phyloP scores from a whole-genome alignment of 2,797 vertebrate species.

The Galagoides demidoff region DNA sequence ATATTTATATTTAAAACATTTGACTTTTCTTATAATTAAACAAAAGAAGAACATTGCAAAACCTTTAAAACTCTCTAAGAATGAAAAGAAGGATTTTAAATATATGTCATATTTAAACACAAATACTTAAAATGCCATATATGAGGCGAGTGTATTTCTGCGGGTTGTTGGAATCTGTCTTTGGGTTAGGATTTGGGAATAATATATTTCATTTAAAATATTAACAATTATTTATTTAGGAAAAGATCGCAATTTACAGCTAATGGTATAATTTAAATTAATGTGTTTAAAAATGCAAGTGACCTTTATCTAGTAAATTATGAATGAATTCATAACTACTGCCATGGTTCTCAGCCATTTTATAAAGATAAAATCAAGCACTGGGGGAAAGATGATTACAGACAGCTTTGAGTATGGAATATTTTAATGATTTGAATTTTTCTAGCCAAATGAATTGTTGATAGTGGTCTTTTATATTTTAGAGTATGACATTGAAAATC shows the following conservation, averaged over 20 bases:
- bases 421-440: conserved; percentile 35
- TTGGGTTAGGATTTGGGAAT: not conserved
- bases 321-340: not conserved
- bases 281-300: conserved; percentile 29
- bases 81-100: not conserved
- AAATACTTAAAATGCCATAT: not conserved
- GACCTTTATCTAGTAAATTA: conserved; percentile 29
- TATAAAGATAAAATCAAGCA: not conserved
- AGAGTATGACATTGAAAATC: not conserved
- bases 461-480: not conserved
- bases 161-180: not conserved
- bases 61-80: not conserved
- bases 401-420: not conserved
- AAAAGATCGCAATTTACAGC: not conserved
- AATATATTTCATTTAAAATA: conserved; percentile 25
- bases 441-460: not conserved
- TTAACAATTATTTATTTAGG: not conserved
- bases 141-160: not conserved
- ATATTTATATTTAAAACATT: not conserved
- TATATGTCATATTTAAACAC: not conserved
- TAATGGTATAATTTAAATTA: conserved; percentile 48
- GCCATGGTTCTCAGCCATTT: not conserved
- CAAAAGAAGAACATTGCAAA: not conserved
- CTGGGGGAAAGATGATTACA: not conserved
- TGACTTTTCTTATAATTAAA: conserved; percentile 1